Evolutionary conservation across 1,140 invertebrate genomes (phyloP).

Genomic region (Anoplophora glabripennis): DNA sequence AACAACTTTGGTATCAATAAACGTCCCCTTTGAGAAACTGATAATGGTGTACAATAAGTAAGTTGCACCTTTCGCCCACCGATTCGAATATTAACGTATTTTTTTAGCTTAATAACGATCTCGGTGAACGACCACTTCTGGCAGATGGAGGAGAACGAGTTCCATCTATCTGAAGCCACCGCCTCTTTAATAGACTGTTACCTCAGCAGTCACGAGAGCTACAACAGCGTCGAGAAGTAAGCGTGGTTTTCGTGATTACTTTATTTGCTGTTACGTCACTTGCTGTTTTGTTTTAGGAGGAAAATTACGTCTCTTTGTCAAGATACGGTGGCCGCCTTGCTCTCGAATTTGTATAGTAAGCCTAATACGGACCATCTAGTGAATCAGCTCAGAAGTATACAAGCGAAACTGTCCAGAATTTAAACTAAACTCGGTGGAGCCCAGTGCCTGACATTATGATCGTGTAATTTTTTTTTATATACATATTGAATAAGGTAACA

Average conservation of each 20-base stretch:
- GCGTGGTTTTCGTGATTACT: conserved; percentile 11
- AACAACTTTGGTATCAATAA: conserved; percentile 64
- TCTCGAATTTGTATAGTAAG: conserved; percentile 66
- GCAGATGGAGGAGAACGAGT: conserved; percentile 73
- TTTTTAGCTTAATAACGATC: conserved; percentile 57
- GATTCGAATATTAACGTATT: not conserved
- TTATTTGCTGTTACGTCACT: conserved; percentile 29
- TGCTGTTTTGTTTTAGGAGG: conserved; percentile 50
- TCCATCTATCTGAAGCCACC: conserved; percentile 69
- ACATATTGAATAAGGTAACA: not conserved
- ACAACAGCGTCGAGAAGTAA: conserved; percentile 56
- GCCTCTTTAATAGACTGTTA: conserved; percentile 64
- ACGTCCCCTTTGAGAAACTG: conserved; percentile 67
- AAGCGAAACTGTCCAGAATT: conserved; percentile 42
- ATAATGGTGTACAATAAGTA: conserved; percentile 71
- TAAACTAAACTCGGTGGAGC: conserved; percentile 16
- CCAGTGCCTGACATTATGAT: not conserved
- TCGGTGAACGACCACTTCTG: conserved; percentile 72
- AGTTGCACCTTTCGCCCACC: conserved; percentile 36
- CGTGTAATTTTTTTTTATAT: not conserved
- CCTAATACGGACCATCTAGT: conserved; percentile 59
- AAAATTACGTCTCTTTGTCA: conserved; percentile 62
- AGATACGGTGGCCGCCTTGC: conserved; percentile 64
- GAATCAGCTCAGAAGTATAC: conserved; percentile 53
- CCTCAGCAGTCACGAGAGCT: conserved; percentile 54